These are phyloP conservation scores for Pithys albifrons DNA, from an alignment of 2,113 vertebrate species.

Conservation along the genomic window DNA sequence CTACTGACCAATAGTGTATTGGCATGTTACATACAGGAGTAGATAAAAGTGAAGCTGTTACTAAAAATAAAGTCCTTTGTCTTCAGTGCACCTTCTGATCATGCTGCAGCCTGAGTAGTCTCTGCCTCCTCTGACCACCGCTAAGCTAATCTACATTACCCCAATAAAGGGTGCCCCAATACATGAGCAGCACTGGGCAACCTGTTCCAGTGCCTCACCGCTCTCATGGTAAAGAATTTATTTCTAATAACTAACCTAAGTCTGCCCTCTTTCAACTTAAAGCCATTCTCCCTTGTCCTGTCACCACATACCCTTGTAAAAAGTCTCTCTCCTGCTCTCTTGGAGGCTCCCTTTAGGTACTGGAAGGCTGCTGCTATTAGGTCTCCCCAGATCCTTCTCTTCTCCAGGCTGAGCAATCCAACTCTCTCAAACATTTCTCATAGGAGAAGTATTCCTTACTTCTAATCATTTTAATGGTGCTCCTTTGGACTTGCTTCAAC, in stretches of 20 bases:
- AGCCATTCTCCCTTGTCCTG: background rate
- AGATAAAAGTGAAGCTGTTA: no score
- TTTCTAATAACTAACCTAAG: background rate
- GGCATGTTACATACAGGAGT: no score
- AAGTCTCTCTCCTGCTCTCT: background rate
- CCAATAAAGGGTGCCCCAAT: no score
- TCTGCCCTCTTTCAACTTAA: background rate
- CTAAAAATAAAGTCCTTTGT: no score
- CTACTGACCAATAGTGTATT: no score
- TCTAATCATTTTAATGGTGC: no score
- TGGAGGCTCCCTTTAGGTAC: background rate
- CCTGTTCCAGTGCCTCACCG: rapidly evolving
- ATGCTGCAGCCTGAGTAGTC: no score
- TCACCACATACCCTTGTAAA: background rate
- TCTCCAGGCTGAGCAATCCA: background rate
- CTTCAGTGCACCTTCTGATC: no score
- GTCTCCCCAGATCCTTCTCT: background rate
- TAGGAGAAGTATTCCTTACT: background rate
- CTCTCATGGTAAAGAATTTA: background rate
- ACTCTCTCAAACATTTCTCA: background rate
- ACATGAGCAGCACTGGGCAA: background rate
- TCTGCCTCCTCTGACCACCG: no score
- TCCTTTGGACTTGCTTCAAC: background rate
- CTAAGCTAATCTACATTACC: no score
- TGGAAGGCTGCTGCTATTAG: no score